Evolutionary conservation across 1,140 invertebrate genomes (phyloP), one percentile per base, ranked within the genome.

Genomic region (Lepidurus arcticus): DNA sequence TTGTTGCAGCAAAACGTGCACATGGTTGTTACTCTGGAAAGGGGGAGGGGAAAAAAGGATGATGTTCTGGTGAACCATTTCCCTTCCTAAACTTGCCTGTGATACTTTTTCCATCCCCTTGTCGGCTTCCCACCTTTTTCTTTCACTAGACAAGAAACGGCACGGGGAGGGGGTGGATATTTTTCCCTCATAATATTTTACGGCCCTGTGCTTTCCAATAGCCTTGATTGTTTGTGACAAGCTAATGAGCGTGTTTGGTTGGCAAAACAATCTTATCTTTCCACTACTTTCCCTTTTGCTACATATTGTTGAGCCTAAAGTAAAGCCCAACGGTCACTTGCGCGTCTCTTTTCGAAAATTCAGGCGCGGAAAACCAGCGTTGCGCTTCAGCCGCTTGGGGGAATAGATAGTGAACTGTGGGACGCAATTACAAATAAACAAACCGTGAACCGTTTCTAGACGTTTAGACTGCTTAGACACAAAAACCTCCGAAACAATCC

Each of bases 111-210:
- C 16, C 53, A 13, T 5, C 53, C 53, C 53, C 21, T 65, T 13
- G 16, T 47, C 53, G 21, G 53, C 53, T n/a, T 65, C 53, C 53
- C 53, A 65, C 53, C 53, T 21, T 16, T 7, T 65, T 13, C 34
- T 34, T 34, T 34, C 34, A 34, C 34, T n/a, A 16, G 21, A 21
- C 53, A 65, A 65, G 53, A 65, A 65, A 65, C 16, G 16, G 47
- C 47, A 65, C 13, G 47, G 7, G 53, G 16, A 21, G 53, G 13
- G 53, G 53, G n/a, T 13, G 53, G 53, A n/a, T n/a, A 21, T 13
- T 65, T 65, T 65, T n/a, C 53, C 53, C 53, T 65, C 53, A 65
- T 65, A 65, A 65, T 65, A 65, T 65, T 65, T 21, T 65, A 65
- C 53, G 53, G 53, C 53, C 13, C 53, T 65, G n/a, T 65, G 13